Conservation (phyloP, 2,113 vertebrate species). For the Cottus gobio region DNA sequence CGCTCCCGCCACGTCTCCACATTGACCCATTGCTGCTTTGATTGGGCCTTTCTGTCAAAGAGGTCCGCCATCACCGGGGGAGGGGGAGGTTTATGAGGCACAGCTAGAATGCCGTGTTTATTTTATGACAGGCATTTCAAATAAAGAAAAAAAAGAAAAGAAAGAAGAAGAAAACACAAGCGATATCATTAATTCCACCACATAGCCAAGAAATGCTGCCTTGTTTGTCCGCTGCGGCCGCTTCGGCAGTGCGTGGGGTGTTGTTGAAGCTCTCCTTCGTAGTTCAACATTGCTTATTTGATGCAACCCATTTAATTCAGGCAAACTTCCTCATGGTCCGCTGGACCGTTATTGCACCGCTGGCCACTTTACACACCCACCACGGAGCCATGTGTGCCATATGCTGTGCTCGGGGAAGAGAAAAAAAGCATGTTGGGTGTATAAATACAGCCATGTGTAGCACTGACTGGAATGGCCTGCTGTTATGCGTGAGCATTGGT, state of each 20-base stretch:
- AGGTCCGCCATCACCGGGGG: conserved; percentile 39
- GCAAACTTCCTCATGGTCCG: conserved; percentile 42
- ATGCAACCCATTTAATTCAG: conserved; percentile 51
- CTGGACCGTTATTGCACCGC: conserved; percentile 45
- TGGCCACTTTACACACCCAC: conserved; percentile 3
- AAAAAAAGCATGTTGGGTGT: too few species aligned
- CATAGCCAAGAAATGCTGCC: conserved; percentile 51
- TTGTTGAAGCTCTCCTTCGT: conserved; percentile 38
- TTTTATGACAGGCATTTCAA: conserved; percentile 75
- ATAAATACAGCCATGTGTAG: neutral
- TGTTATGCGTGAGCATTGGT: neutral
- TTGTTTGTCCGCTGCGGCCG: conserved; percentile 41
- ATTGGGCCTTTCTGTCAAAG: conserved; percentile 79
- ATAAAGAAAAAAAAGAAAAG: conserved; percentile 44
- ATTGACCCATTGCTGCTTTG: conserved; percentile 72
- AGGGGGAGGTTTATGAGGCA: conserved; percentile 66
- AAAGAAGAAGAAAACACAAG: conserved; percentile 46
- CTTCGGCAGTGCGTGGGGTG: conserved; percentile 4
- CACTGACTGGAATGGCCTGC: neutral
- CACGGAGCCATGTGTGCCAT: conserved; percentile 25
- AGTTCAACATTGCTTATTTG: conserved; percentile 42
- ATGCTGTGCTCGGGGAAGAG: neutral
- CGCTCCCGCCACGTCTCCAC: conserved; percentile 60
- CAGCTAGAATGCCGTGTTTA: conserved; percentile 63
- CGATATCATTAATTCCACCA: conserved; percentile 67